These are phyloP conservation scores for Athene cunicularia DNA, from an alignment of 2,113 vertebrate genomes.

Conservation along the genomic window DNA sequence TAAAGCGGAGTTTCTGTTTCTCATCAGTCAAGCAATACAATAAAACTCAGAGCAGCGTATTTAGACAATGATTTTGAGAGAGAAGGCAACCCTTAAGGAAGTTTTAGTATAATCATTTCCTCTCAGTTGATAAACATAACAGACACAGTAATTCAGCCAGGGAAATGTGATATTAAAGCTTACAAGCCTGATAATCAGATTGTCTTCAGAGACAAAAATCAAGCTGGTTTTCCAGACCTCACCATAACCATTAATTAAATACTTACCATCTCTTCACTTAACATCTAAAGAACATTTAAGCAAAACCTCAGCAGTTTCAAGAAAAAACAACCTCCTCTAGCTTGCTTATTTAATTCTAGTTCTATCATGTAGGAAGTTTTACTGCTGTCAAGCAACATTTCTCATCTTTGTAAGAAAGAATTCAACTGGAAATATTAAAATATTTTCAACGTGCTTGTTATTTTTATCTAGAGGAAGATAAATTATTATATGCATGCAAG, in stretches of 20 bases:
- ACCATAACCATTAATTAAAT: conserved; percentile 5
- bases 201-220: neutral
- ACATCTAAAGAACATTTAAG: neutral
- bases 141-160: neutral
- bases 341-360: neutral
- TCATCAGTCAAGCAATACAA: conserved; percentile 10
- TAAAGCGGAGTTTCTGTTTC: conserved; percentile 4
- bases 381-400: conserved; percentile 15
- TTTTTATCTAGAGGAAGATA: conserved; percentile 45
- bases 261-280: neutral
- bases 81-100: conserved; percentile 1
- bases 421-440: conserved; percentile 42
- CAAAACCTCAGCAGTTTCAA: neutral
- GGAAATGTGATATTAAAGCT: conserved; percentile 1
- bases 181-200: neutral
- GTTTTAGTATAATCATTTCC: neutral
- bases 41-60: neutral
- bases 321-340: neutral
- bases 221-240: conserved; percentile 11
- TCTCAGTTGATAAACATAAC: neutral
- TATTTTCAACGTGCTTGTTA: conserved; percentile 16
- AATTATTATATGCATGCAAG: neutral
- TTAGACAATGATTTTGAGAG: neutral
- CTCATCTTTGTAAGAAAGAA: neutral
- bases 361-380: neutral